Evolutionary conservation across 1,140 invertebrate genomes (phyloP).

Genomic region (Ctenoplectra terminalis): DNA sequence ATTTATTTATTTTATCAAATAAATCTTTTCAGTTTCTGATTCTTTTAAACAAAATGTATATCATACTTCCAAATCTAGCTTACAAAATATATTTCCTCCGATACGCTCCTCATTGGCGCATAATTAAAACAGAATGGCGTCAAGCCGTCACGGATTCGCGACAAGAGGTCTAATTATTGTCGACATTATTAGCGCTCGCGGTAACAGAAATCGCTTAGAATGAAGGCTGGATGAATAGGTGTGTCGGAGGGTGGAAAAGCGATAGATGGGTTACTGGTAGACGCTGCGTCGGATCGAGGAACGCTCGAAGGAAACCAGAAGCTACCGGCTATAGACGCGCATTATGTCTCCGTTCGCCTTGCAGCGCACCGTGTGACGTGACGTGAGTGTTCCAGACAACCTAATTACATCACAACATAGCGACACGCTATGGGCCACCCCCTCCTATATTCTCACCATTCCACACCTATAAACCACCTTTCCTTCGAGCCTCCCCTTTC

Average conservation of each 20-base stretch:
- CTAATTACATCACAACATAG: constrained; percentile 82
- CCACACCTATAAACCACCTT: constrained; percentile 58
- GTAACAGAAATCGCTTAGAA: constrained; percentile 53
- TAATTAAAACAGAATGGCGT: constrained; percentile 22
- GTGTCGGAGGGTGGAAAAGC: constrained; percentile 63
- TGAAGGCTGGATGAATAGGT: constrained; percentile 62
- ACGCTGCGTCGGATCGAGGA: constrained; percentile 38
- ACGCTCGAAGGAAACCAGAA: constrained; percentile 57
- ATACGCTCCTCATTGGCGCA: not conserved
- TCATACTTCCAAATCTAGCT: too few relatives aligned
- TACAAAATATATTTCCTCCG: too few relatives aligned
- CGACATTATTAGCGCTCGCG: constrained; percentile 66
- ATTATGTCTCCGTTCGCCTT: constrained; percentile 81
- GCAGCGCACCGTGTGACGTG: constrained; percentile 77
- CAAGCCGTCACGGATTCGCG: constrained; percentile 31
- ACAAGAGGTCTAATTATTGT: constrained; percentile 69
- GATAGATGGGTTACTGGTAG: constrained; percentile 63
- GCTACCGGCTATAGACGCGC: constrained; percentile 68
- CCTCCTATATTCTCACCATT: constrained; percentile 40
- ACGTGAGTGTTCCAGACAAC: constrained; percentile 83
- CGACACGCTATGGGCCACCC: constrained; percentile 65
- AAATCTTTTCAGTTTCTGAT: too few relatives aligned
- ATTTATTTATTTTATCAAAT: too few relatives aligned
- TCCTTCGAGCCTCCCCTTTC: constrained; percentile 49
- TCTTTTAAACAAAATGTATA: too few relatives aligned